Evolutionary conservation across 2,797 vertebrate genomes (phyloP).

Genomic region (Chiropotes sagulatus): DNA sequence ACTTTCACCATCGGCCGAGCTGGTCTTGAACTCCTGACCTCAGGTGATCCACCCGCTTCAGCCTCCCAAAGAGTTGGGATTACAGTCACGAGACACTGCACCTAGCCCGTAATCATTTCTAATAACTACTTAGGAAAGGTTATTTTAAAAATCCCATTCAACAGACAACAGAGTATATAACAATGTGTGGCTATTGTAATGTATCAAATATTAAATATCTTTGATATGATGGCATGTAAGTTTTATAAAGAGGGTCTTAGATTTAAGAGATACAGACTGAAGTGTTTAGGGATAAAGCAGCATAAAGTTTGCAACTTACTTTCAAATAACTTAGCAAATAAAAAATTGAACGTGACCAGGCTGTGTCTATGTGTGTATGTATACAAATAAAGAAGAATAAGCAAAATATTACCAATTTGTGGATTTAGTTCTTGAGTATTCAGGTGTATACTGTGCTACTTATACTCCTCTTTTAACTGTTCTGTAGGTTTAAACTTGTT

Average conservation of each 20-base stretch:
- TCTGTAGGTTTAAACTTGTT: background rate
- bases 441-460: background rate
- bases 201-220: background rate
- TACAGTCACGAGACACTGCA: background rate
- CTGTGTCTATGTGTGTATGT: background rate
- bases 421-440: background rate
- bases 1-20: background rate
- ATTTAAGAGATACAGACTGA: background rate
- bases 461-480: background rate
- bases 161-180: background rate
- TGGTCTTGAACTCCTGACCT: background rate
- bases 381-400: background rate
- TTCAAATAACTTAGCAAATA: background rate
- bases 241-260: background rate
- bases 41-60: background rate
- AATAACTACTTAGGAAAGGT: conserved; percentile 17
- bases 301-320: background rate
- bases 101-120: background rate
- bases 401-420: background rate
- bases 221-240: background rate
- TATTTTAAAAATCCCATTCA: background rate
- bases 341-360: background rate
- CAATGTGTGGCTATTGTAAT: background rate
- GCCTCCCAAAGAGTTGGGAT: background rate
- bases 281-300: background rate